Base-by-base conservation (phyloP, 2,888 invertebrate species). In the Andrena chrysosceles region DNA sequence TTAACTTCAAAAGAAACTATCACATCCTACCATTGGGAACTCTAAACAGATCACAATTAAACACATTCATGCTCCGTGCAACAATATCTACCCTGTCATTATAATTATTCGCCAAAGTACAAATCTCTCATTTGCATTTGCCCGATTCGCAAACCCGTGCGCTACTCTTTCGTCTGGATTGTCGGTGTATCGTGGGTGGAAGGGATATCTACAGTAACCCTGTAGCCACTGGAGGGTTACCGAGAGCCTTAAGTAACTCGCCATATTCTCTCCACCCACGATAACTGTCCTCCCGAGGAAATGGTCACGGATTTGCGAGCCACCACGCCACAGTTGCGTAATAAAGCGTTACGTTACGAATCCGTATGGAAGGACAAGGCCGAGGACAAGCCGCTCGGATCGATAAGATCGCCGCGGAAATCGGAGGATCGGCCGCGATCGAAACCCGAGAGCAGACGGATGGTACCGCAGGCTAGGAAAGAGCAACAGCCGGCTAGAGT, bases 371-470 rank as follows among this genome's bases (percentile, higher is more conserved):
- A 87, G 71, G 87, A 73, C 29, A 86, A 87, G 70, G 72, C 74
- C 42, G 84, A 74, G 64, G 42, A 63, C 42, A 85, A 74, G 69
- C 48, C 52, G 52, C 16, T 76, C 59, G 79, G 63, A 68, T 78
- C 80, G 76, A 81, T 78, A 66, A 78, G 75, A 68, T 72, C 66
- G 49, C 13, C 60, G 63, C 26, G 77, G 23, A 74, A 82, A 60
- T 64, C 83, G 59, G 82, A 86, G 56, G 66, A 79, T 60, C 86
- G 85, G 62, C 63, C 83, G 29, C 86, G 83, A 70, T 54, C 81
- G 63, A 84, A 84, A 69, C 80, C 87, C n/a, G 85, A 87, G 59
- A 73, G 73, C 56, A 64, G 69, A 59, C 76, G 77, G 31, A 52
- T 35, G 48, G 20, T 70, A 68, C 76, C 69, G 26, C 77, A 23